Percentiles rank a stretch among this genome's conserved stretches.
phyloP scores from a whole-genome alignment of 2,888 invertebrate species.

The Prosapia bicincta region DNA sequence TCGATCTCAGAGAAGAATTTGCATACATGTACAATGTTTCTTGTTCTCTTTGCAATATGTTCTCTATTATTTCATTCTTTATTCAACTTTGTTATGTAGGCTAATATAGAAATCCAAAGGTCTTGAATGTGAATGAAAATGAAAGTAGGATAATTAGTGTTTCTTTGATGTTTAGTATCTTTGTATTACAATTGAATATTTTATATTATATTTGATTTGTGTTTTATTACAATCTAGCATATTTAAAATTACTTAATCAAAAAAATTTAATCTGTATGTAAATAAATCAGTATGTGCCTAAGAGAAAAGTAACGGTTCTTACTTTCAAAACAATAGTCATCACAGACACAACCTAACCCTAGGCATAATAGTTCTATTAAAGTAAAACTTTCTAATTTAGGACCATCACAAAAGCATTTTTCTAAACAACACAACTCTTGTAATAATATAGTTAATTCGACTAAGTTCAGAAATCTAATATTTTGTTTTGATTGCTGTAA shows the following conservation, averaged over 20 bases:
- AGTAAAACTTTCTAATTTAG: background rate
- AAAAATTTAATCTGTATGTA: background rate
- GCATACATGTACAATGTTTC: background rate
- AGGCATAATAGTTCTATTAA: background rate
- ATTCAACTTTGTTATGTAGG: background rate
- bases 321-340: background rate
- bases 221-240: background rate
- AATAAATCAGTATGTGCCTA: background rate
- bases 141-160: background rate
- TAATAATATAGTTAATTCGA: slow-evolving; percentile 1
- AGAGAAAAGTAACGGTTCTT: background rate
- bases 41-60: background rate
- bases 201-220: slow-evolving; percentile 2
- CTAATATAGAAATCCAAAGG: background rate
- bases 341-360: background rate
- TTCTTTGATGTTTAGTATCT: background rate
- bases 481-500: background rate
- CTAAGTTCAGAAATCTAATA: background rate
- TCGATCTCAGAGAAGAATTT: no score
- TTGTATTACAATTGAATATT: background rate
- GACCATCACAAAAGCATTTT: background rate
- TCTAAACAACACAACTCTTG: background rate
- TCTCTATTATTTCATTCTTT: background rate
- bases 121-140: background rate
- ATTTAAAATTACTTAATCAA: background rate